phyloP scores from a whole-genome alignment of 2,113 vertebrate genomes.

The Tragelaphus imberbis region DNA sequence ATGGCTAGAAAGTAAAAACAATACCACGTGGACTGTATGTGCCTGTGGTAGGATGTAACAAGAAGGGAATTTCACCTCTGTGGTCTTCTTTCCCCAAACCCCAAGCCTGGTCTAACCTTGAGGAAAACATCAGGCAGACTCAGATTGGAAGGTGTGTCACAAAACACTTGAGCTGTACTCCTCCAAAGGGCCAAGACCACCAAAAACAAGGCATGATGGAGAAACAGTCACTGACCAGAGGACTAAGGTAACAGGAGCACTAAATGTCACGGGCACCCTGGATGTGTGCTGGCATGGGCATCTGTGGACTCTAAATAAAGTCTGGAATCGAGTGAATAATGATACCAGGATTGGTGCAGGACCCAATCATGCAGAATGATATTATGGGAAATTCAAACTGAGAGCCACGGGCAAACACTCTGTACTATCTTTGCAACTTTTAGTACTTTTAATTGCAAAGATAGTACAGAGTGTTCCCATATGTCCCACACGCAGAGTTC shows the following conservation, averaged over 20 bases:
- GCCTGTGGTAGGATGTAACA: too few species aligned
- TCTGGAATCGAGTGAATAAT: fast-evolving
- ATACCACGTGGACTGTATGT: too few species aligned
- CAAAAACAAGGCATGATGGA: not conserved
- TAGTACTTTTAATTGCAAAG: not conserved
- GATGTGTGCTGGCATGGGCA: not conserved
- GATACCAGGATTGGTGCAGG: fast-evolving
- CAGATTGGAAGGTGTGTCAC: not conserved
- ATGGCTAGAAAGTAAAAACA: not conserved
- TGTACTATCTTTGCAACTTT: not conserved
- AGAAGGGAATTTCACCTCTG: not conserved
- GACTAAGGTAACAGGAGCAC: not conserved
- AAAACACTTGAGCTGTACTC: not conserved
- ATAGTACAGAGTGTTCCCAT: not conserved
- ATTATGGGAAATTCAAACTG: fast-evolving
- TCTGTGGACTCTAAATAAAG: too few species aligned
- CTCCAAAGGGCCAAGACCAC: not conserved
- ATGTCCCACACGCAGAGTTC: not conserved
- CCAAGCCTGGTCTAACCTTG: not conserved
- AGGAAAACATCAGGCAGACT: not conserved
- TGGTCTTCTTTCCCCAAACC: not conserved
- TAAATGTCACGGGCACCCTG: fast-evolving
- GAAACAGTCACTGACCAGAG: not conserved
- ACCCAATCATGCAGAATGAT: fast-evolving
- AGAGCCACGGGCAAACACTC: not conserved